Evolutionary conservation across 2,797 vertebrate species (phyloP).

Genomic region (Gadopsis bispinosus): DNA sequence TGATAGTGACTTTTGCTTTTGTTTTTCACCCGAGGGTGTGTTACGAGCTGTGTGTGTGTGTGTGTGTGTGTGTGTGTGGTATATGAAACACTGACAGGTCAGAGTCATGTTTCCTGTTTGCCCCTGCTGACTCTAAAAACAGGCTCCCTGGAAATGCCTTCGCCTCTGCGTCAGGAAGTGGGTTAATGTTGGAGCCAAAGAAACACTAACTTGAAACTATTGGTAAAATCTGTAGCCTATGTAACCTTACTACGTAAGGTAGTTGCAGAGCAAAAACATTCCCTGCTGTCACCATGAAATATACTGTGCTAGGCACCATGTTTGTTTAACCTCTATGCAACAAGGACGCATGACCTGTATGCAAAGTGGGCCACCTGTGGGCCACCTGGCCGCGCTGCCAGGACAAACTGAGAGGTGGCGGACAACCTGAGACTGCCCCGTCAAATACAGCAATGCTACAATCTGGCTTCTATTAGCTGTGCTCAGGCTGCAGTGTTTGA

Average conservation of each 20-base stretch:
- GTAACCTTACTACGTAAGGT: neutral
- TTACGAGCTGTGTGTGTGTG: too few relatives aligned
- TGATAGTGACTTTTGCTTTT: constrained; percentile 43
- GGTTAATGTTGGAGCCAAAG: constrained; percentile 30
- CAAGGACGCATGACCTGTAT: constrained; percentile 56
- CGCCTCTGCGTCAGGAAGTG: constrained; percentile 58
- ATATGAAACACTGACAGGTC: constrained; percentile 56
- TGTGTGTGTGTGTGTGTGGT: constrained; percentile 8
- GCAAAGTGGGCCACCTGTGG: constrained; percentile 76
- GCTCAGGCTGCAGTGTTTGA: neutral
- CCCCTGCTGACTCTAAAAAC: constrained; percentile 48
- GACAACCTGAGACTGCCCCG: neutral
- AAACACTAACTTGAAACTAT: neutral
- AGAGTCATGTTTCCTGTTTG: constrained; percentile 73
- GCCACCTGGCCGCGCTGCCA: constrained; percentile 73
- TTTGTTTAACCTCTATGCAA: constrained; percentile 64
- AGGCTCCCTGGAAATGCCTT: constrained; percentile 54
- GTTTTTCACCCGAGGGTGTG: too few relatives aligned
- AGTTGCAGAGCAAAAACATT: neutral
- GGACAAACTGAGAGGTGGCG: neutral
- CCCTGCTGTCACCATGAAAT: neutral
- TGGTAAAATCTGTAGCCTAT: too few relatives aligned
- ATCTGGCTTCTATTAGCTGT: neutral
- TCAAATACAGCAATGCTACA: neutral
- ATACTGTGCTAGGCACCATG: neutral